phyloP scores from a whole-genome alignment of 1,140 invertebrate species.

The Hycleus cichorii region DNA sequence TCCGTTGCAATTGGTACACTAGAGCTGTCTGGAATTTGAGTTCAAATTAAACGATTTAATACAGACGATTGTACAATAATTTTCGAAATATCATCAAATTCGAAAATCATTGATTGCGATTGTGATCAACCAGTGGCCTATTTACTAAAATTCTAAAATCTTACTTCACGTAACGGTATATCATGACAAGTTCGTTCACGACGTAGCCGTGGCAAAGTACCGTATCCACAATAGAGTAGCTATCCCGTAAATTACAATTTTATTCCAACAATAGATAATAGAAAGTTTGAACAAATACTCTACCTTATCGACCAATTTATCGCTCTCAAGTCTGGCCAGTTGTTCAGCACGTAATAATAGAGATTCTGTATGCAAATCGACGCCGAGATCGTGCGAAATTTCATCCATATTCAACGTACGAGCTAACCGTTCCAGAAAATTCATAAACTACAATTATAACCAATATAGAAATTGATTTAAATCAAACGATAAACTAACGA shows the following conservation, averaged over 20 bases:
- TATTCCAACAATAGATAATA: not conserved
- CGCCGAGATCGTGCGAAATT: constrained; percentile 66
- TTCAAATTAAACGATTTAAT: not conserved
- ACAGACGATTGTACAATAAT: too few species aligned
- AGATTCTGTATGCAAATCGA: constrained; percentile 71
- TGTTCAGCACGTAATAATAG: constrained; percentile 69
- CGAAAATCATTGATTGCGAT: not conserved
- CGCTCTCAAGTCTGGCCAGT: constrained; percentile 65
- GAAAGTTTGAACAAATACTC: too few species aligned
- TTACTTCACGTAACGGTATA: constrained; percentile 45
- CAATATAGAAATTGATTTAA: not conserved
- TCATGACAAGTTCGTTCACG: constrained; percentile 67
- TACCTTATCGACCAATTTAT: constrained; percentile 71
- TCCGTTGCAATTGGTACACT: constrained; percentile 74
- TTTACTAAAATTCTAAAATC: constrained; percentile 11
- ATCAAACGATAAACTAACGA: constrained; percentile 39
- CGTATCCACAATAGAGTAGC: constrained; percentile 60
- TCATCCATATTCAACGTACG: constrained; percentile 68
- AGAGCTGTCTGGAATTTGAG: constrained; percentile 57
- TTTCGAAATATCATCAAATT: too few species aligned
- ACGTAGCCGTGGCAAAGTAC: constrained; percentile 58
- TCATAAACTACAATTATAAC: constrained; percentile 52
- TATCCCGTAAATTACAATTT: constrained; percentile 39
- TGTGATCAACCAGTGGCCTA: not conserved
- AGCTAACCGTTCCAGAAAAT: constrained; percentile 65